A percentile compares a stretch with the other conserved stretches of the same genome.
phyloP scores from a whole-genome alignment of 2,888 invertebrate genomes.

The Aquatica leii region DNA sequence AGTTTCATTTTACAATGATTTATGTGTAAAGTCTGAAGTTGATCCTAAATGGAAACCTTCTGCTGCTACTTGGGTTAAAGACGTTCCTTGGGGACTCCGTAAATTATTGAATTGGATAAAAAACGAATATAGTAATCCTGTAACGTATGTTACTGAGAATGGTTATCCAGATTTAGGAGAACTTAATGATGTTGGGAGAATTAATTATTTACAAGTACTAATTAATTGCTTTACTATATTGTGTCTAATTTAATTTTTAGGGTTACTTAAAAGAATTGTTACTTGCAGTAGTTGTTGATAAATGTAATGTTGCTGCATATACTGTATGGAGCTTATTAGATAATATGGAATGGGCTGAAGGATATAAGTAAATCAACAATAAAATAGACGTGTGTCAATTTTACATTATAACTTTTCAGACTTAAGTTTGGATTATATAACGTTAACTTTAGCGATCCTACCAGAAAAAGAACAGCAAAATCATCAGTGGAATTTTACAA shows the following conservation, averaged over 20 bases:
- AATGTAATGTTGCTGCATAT: constrained; percentile 71
- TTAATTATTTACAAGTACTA: constrained; percentile 59
- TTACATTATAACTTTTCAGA: constrained; percentile 58
- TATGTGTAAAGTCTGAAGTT: constrained; percentile 56
- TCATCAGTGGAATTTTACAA: constrained; percentile 68
- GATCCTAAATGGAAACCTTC: constrained; percentile 64
- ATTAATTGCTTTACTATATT: constrained; percentile 59
- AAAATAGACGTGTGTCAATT: constrained; percentile 42
- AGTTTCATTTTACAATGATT: constrained; percentile 61
- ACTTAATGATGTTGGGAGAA: constrained; percentile 62
- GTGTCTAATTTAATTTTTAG: constrained; percentile 45
- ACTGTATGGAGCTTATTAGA: constrained; percentile 84
- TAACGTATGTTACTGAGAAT: constrained; percentile 68
- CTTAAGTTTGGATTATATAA: constrained; percentile 73
- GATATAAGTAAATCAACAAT: constrained; percentile 70
- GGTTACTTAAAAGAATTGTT: constrained; percentile 62
- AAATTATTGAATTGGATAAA: constrained; percentile 65
- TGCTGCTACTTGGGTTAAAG: constrained; percentile 64
- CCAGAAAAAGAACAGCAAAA: constrained; percentile 69
- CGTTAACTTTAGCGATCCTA: constrained; percentile 70
- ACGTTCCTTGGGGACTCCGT: constrained; percentile 69
- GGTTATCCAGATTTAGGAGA: constrained; percentile 65
- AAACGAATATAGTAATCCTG: constrained; percentile 60
- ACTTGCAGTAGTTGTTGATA: constrained; percentile 64
- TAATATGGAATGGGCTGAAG: constrained; percentile 82